Base-by-base conservation (phyloP, 1,140 invertebrate genomes). In the Cataglyphis hispanica region DNA sequence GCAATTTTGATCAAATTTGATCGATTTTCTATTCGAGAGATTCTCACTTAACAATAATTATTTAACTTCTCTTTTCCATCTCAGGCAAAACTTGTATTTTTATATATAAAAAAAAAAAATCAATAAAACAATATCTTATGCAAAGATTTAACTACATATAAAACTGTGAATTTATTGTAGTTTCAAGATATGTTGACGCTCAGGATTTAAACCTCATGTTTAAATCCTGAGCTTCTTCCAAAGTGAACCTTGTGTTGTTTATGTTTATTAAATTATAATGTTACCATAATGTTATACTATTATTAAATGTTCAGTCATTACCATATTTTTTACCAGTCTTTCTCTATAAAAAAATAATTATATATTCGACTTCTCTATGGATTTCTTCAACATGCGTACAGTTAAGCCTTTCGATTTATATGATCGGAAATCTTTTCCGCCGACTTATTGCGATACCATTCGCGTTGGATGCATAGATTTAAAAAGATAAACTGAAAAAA, bases 301-400 rank as follows among this genome's bases (percentile, higher is more conserved):
- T 69, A 37, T 80, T 69, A 69, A 50, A 31, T 31, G 2, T 78
- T 22, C 27, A 64, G 22, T 76, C 43, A 16, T 64, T 27, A 25
- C 10, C 25, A 5, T 13, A n/a, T n/a, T 19, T 53, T 27, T 43
- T 53, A 19, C 4, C 4, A n/a, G 16, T 25, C 43, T 46, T 46
- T 50, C 6, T 50, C 56, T 77, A 77, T 61, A 63, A 77, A 64
- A 50, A 75, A 75, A 75, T 76, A 76, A 77, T 64, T 64, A 50
- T 77, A 19, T 40, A 60, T 34, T 40, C 16, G 16, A 19, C 19
- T 74, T 89, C 58, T 61, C 58, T 61, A 50, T 25, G 25, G 50
- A 77, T 85, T 50, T 83, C 70, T 74, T 81, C 25, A 64, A 53
- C 34, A 8, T 84, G 58, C 70, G 19, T 84, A 74, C 61, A 22